Evolutionary conservation across 2,113 vertebrate genomes (phyloP).

Genomic region (Camelus dromedarius): DNA sequence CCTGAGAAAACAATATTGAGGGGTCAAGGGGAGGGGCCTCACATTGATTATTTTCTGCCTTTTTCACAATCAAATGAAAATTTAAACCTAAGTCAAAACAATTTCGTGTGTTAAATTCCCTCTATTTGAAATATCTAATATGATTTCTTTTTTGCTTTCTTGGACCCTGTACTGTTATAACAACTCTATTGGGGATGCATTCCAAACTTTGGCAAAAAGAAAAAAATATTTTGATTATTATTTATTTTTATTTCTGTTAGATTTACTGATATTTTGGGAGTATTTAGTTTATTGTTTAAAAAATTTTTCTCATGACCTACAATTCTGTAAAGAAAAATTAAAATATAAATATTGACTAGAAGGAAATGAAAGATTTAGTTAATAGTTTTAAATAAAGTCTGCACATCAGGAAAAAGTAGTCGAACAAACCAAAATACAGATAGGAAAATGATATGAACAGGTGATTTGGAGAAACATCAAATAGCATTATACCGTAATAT

Average conservation of each 20-base stretch:
- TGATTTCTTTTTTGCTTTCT: background rate
- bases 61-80: slow-evolving; percentile 5
- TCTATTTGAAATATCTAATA: background rate
- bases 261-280: background rate
- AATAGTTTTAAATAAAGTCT: slow-evolving; percentile 6
- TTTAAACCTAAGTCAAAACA: slow-evolving; percentile 5
- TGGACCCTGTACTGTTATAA: background rate
- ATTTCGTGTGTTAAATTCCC: background rate
- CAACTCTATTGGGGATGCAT: background rate
- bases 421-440: background rate
- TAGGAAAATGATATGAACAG: background rate
- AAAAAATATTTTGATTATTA: slow-evolving; percentile 1
- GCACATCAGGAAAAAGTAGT: background rate
- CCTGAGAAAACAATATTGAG: background rate
- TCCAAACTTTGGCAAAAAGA: background rate
- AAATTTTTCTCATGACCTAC: background rate
- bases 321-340: background rate
- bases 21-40: background rate
- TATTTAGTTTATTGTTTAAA: background rate
- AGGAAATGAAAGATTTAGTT: background rate
- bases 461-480: background rate
- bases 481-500: background rate
- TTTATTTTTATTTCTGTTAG: background rate
- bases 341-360: background rate
- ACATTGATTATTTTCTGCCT: background rate